Evolutionary conservation across 2,797 vertebrate species (phyloP), one percentile per base, ranked within the genome.

Genomic region (Hyperoplus immaculatus): DNA sequence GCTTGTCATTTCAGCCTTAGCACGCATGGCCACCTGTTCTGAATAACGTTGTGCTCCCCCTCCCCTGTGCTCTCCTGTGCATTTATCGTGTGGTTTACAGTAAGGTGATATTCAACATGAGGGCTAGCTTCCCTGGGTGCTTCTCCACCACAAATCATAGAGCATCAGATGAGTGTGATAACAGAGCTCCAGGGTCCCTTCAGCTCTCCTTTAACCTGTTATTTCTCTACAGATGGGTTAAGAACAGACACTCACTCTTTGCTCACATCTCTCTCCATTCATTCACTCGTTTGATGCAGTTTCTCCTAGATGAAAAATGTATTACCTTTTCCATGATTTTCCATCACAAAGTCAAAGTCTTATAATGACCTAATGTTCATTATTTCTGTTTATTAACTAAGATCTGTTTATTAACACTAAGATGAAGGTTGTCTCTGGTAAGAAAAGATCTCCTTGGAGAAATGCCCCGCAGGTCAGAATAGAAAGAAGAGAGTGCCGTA

Each of bases 1-100:
- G 93, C 84, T 90, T 85, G 87, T 90, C 80, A 77, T 95, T 94
- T 91, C 16, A 50, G 73, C 86, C 88, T 86, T 82, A 84, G 88
- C 91, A 93, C 86, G 89, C 91, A 84, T 78, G 85, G 83, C 88
- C 93, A 93, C 92, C 94, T 92, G 93, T 87, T 94, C 88, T 92
- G 91, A 92, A 94, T 95, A 93, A 94, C 92, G 77, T 36, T 64
- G 51, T 73, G 56, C 65, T 14, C 43, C 71, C 14, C 58, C 62
- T 71, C 74, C 69, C 75, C 68, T 58, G 69, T 66, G 53, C 66
- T 72, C 82, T 67, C 66, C 68, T 18, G 66, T 78, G 79, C 80
- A 83, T 87, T 81, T 85, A 81, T 89, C 87, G 86, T 81, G 80
- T 78, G 67, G 90, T 89, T 88, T 86, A 87, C 77, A 79, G 82